Evolutionary conservation across 2,113 vertebrate species (phyloP).

Genomic region (Eretmochelys imbricata): DNA sequence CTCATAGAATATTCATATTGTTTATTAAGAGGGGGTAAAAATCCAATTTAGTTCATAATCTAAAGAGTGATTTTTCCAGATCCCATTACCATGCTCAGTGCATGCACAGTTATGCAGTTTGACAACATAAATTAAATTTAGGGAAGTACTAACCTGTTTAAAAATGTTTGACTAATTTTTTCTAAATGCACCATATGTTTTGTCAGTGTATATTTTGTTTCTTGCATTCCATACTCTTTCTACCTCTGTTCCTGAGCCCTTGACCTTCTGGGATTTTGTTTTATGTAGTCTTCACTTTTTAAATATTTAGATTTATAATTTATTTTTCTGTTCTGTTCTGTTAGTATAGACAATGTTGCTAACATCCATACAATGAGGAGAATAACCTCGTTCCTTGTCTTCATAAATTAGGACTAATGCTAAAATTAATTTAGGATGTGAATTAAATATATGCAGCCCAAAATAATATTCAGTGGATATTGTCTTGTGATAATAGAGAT

Average conservation of each 20-base stretch:
- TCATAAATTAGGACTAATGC: background rate
- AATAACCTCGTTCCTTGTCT: background rate
- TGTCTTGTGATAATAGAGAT: background rate
- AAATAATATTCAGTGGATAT: background rate
- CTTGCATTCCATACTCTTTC: background rate
- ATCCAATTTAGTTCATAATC: background rate
- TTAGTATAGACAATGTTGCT: background rate
- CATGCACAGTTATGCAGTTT: background rate
- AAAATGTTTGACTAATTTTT: background rate
- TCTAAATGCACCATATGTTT: background rate
- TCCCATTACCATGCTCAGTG: background rate
- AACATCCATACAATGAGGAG: background rate
- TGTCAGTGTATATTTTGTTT: background rate
- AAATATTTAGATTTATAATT: background rate
- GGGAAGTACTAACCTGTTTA: conserved; percentile 8
- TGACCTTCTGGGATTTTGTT: background rate
- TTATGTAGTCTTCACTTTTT: conserved; percentile 12
- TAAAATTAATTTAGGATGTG: background rate
- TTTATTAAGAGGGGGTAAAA: background rate
- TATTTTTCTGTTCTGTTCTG: background rate
- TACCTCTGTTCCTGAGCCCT: background rate
- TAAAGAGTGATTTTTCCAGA: background rate
- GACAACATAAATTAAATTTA: background rate
- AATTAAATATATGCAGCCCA: background rate
- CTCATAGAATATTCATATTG: background rate